These are phyloP conservation scores for Podargus strigoides DNA, from an alignment of 2,797 vertebrate genomes.

Conservation along the genomic window DNA sequence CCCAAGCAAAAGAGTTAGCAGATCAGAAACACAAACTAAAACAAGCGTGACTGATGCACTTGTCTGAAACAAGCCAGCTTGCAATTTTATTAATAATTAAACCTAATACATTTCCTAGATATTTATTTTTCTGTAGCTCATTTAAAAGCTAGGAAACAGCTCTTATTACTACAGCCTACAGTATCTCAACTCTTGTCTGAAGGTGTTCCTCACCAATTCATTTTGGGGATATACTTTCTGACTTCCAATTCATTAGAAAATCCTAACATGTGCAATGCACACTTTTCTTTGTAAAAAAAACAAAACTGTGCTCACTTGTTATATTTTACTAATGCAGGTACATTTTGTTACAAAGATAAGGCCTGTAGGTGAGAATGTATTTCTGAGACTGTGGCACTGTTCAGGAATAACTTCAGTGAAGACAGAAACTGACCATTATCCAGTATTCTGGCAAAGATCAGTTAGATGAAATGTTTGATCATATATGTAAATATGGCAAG, in stretches of 20 bases:
- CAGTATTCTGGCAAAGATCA: not conserved
- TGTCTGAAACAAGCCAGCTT: conserved; percentile 27
- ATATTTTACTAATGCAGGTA: not conserved
- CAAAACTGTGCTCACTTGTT: not conserved
- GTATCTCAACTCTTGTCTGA: not conserved
- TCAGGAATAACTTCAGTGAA: not conserved
- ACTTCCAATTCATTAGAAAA: not conserved
- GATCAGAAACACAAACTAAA: conserved; percentile 32
- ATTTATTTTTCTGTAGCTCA: not conserved
- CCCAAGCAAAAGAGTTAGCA: not conserved
- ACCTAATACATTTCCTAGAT: not conserved
- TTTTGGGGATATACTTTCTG: not conserved
- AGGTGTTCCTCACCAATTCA: not conserved
- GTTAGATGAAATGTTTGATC: not conserved
- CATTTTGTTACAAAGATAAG: not conserved
- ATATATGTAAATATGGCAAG: not conserved
- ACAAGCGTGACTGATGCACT: conserved; percentile 1
- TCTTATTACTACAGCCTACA: not conserved
- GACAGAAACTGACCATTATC: not conserved
- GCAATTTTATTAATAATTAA: not conserved
- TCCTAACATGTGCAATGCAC: not conserved
- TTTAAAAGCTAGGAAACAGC: not conserved
- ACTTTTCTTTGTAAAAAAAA: not conserved
- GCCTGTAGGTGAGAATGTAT: not conserved
- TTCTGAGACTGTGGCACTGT: not conserved